Evolutionary conservation across 2,113 vertebrate genomes (phyloP).

Genomic region (Suricata suricatta): DNA sequence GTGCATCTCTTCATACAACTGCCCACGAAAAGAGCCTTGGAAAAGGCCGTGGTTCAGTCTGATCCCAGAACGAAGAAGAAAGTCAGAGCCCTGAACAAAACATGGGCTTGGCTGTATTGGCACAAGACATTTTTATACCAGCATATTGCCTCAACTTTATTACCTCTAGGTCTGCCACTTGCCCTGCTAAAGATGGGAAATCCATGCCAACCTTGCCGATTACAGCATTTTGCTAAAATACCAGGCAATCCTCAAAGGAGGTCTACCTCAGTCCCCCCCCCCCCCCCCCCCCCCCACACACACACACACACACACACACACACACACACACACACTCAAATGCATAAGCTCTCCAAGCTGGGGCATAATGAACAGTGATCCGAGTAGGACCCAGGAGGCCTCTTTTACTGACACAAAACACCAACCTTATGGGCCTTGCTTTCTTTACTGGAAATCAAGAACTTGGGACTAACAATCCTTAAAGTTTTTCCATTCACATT

Average conservation of each 20-base stretch:
- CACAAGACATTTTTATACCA: neutral
- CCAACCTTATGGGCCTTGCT: neutral
- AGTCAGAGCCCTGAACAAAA: neutral
- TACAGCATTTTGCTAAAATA: slow-evolving; percentile 38
- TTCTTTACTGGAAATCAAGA: neutral
- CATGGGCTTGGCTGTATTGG: neutral
- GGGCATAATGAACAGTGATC: neutral
- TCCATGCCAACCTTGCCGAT: neutral
- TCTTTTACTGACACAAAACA: neutral
- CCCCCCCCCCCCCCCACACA: no score
- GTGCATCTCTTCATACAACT: neutral
- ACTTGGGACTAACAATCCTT: neutral
- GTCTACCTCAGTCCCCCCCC: neutral
- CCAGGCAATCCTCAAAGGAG: neutral
- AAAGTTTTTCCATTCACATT: neutral
- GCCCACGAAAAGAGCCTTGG: neutral
- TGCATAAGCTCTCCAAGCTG: neutral
- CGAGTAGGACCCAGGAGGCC: neutral
- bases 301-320: no score
- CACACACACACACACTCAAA: no score
- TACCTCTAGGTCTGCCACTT: neutral
- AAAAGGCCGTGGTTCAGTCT: neutral
- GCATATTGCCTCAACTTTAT: neutral
- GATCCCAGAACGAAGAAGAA: neutral
- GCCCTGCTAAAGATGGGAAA: neutral